These are phyloP conservation scores for Phengaris arion DNA, from an alignment of 2,888 invertebrate species.

Conservation along the genomic window DNA sequence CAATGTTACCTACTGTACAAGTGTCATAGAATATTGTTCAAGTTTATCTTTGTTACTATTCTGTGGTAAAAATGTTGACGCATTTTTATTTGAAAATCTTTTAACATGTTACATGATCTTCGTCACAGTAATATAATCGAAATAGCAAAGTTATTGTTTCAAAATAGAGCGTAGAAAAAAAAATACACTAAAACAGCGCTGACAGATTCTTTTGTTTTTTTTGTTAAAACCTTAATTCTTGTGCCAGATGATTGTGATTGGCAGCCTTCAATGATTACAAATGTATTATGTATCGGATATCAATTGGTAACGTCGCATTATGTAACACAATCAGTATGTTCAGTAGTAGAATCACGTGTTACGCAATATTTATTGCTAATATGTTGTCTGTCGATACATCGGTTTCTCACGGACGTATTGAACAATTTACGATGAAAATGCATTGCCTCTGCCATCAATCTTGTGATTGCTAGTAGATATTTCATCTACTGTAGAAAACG, in stretches of 20 bases:
- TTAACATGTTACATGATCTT: no score
- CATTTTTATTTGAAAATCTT: no score
- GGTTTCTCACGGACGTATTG: constrained; percentile 48
- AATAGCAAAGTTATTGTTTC: neutral
- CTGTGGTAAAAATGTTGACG: no score
- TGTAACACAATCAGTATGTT: constrained; percentile 2
- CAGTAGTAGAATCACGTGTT: constrained; percentile 59
- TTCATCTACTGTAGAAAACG: neutral
- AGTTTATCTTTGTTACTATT: no score
- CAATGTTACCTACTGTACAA: no score
- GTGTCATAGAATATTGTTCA: no score
- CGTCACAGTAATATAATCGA: no score
- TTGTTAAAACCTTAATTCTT: neutral
- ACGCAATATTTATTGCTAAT: constrained; percentile 66
- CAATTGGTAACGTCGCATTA: neutral
- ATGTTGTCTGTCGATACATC: constrained; percentile 49
- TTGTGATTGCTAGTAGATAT: neutral
- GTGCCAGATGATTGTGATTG: constrained; percentile 2
- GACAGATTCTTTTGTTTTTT: neutral
- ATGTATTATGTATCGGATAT: no score
- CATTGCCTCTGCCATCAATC: neutral
- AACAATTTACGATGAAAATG: constrained; percentile 5
- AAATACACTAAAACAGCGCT: neutral
- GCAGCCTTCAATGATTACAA: constrained; percentile 10
- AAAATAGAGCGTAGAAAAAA: neutral